A percentile compares a stretch with the other conserved stretches of the same genome.
Conservation (phyloP, 2,113 vertebrate species). For the Vombatus ursinus region DNA sequence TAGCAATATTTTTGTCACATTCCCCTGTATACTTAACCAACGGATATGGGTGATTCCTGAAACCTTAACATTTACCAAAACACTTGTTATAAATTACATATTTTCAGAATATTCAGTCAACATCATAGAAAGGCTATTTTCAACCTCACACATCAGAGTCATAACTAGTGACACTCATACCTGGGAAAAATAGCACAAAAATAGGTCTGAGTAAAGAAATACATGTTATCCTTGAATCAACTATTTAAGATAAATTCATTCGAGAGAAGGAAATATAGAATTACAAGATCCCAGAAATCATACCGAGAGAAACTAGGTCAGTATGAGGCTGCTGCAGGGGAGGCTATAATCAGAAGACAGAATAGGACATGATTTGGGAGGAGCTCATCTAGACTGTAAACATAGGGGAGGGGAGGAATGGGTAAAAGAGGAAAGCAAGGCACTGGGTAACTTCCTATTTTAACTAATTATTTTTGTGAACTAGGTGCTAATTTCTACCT, state of each 20-base stretch:
- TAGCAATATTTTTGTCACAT: background rate
- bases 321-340: background rate
- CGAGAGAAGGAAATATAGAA: background rate
- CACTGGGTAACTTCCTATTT: background rate
- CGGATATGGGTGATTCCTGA: background rate
- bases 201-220: background rate
- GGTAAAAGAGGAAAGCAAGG: background rate
- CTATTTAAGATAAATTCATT: background rate
- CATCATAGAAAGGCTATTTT: background rate
- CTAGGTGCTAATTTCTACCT: background rate
- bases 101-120: background rate
- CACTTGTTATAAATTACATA: background rate
- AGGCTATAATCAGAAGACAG: background rate
- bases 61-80: background rate
- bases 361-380: background rate
- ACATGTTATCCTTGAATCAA: background rate
- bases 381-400: background rate
- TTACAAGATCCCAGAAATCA: background rate
- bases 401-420: background rate
- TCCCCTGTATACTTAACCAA: background rate
- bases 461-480: background rate
- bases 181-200: background rate
- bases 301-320: background rate
- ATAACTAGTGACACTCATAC: background rate
- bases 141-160: background rate